Conservation (phyloP, 2,113 vertebrate species). For the Lagenorhynchus albirostris region DNA sequence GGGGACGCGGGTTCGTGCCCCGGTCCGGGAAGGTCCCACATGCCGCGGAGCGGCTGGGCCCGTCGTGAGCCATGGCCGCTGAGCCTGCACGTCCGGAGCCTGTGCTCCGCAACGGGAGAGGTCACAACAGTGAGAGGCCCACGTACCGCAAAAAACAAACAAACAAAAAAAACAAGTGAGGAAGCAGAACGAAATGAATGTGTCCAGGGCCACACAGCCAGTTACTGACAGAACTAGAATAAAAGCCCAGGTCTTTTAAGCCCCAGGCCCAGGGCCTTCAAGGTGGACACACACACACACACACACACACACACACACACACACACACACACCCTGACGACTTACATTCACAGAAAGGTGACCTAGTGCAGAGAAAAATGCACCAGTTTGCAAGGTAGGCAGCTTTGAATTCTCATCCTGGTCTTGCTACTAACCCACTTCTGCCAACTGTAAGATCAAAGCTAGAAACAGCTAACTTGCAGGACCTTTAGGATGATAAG, state of each 20-base stretch:
- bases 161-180: neutral
- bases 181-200: neutral
- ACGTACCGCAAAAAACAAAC: too few species aligned
- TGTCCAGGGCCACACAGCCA: neutral
- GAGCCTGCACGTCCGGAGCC: too few species aligned
- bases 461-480: neutral
- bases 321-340: neutral
- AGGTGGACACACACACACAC: neutral
- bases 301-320: neutral
- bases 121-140: too few species aligned
- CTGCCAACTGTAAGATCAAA: neutral
- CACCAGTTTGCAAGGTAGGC: neutral
- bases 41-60: too few species aligned
- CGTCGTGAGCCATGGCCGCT: too few species aligned
- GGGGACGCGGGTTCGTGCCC: too few species aligned
- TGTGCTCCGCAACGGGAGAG: too few species aligned
- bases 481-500: too few species aligned
- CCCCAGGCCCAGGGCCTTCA: neutral
- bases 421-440: neutral
- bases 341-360: neutral
- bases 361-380: neutral
- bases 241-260: neutral
- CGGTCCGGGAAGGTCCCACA: too few species aligned
- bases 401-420: neutral
- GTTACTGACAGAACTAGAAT: neutral